Evolutionary conservation across 2,797 vertebrate species (phyloP).

Genomic region (Anas georgica): DNA sequence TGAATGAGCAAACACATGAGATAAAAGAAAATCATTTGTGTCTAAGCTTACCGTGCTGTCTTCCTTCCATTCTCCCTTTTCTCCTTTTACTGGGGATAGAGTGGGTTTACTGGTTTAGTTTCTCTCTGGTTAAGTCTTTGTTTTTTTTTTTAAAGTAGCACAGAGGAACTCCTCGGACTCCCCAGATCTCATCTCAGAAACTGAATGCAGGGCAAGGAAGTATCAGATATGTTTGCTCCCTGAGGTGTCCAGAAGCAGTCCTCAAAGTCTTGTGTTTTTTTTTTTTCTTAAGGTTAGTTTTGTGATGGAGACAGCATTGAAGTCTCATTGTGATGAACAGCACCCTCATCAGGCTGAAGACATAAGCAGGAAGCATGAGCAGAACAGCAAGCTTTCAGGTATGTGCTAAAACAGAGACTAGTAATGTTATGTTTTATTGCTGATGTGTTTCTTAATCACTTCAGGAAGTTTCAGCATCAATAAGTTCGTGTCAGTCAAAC

Average conservation of each 20-base stretch:
- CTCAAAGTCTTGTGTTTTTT: neutral
- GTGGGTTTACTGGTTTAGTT: neutral
- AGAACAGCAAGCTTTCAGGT: conserved; percentile 73
- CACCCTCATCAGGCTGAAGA: conserved; percentile 66
- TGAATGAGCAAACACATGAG: neutral
- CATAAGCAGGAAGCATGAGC: conserved; percentile 53
- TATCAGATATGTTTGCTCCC: neutral
- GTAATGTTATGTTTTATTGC: neutral
- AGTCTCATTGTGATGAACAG: conserved; percentile 59
- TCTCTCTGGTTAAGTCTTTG: neutral
- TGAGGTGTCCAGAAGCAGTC: neutral
- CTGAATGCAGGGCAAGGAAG: neutral
- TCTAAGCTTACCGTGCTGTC: neutral
- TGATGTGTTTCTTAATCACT: neutral
- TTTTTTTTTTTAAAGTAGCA: neutral
- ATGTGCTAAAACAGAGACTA: neutral
- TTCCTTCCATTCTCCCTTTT: neutral
- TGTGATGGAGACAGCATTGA: conserved; percentile 61
- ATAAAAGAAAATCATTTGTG: neutral
- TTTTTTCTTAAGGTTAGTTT: neutral
- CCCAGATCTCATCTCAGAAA: neutral
- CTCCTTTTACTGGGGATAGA: neutral
- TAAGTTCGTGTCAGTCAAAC: neutral
- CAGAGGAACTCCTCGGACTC: neutral
- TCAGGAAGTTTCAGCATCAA: neutral